A percentile compares a stretch with the other conserved stretches of the same genome.
Evolutionary conservation across 2,113 vertebrate species (phyloP).

Genomic region (Xyrauchen texanus): DNA sequence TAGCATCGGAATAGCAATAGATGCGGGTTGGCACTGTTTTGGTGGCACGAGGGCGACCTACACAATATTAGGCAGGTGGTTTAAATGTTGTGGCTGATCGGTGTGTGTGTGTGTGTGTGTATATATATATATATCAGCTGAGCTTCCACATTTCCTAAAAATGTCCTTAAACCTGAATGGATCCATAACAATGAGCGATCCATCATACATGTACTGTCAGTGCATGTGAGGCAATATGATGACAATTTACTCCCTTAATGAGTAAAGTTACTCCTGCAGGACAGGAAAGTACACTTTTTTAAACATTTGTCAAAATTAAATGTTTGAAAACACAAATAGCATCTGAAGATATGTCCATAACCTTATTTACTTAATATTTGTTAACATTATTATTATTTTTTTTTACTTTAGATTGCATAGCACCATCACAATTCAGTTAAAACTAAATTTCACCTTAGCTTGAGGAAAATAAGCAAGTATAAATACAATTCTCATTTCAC

Average conservation of each 20-base stretch:
- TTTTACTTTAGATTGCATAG: conserved; percentile 29
- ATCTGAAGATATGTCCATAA: not conserved
- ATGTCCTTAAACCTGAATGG: not conserved
- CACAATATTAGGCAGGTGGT: no score
- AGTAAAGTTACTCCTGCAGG: no score
- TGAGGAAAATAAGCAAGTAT: conserved; percentile 34
- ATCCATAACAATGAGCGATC: not conserved
- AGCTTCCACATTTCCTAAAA: not conserved
- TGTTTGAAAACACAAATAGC: not conserved
- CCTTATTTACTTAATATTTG: conserved; percentile 45
- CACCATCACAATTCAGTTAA: conserved; percentile 13
- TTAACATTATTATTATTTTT: conserved; percentile 11
- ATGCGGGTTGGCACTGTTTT: no score
- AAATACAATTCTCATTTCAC: not conserved
- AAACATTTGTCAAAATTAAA: not conserved
- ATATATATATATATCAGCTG: not conserved
- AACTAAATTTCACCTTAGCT: not conserved
- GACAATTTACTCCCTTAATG: no score
- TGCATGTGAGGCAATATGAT: conserved; percentile 11
- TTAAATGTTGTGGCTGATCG: no score
- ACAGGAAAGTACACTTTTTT: not conserved
- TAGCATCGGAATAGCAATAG: no score
- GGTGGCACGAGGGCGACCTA: no score
- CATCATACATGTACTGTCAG: not conserved
- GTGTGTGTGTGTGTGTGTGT: not conserved